Conservation (phyloP, 2,797 vertebrate genomes). For the Dicrostonyx torquatus region DNA sequence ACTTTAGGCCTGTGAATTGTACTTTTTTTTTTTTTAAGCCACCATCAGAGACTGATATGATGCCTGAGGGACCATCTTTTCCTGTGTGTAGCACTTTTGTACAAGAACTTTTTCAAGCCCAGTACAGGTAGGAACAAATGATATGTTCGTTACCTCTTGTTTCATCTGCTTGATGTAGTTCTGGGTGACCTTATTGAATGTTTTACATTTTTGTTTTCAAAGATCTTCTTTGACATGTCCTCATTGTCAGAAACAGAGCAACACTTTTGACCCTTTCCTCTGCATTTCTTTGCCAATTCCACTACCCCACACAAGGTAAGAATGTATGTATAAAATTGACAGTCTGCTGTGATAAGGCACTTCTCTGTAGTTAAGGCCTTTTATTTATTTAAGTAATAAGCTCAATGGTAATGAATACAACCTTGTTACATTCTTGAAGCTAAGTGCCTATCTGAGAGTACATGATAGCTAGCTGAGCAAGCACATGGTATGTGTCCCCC, state of each 20-base stretch:
- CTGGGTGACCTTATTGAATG: not conserved
- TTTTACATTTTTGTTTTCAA: slow-evolving; percentile 64
- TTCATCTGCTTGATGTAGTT: not conserved
- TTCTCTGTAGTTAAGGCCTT: not conserved
- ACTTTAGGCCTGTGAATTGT: slow-evolving; percentile 44
- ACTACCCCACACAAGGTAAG: slow-evolving; percentile 96
- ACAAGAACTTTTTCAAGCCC: slow-evolving; percentile 98
- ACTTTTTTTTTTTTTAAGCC: slow-evolving; percentile 86
- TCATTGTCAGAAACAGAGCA: slow-evolving; percentile 99
- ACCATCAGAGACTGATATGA: slow-evolving; percentile 92
- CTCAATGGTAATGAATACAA: not conserved
- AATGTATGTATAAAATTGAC: slow-evolving; percentile 41
- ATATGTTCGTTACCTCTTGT: not conserved
- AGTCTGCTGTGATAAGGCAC: not conserved
- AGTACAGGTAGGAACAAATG: slow-evolving; percentile 92
- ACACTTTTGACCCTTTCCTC: slow-evolving; percentile 99
- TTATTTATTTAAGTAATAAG: not conserved
- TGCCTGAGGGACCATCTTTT: slow-evolving; percentile 93
- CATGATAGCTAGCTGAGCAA: not conserved
- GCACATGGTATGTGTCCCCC: too few relatives aligned
- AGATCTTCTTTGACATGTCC: slow-evolving; percentile 99
- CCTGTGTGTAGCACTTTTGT: slow-evolving; percentile 96
- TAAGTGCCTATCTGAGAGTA: not conserved
- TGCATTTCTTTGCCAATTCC: slow-evolving; percentile 99
- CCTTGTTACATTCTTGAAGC: not conserved